Evolutionary conservation across 2,113 vertebrate genomes (phyloP).

Genomic region (Seriola rivoliana): DNA sequence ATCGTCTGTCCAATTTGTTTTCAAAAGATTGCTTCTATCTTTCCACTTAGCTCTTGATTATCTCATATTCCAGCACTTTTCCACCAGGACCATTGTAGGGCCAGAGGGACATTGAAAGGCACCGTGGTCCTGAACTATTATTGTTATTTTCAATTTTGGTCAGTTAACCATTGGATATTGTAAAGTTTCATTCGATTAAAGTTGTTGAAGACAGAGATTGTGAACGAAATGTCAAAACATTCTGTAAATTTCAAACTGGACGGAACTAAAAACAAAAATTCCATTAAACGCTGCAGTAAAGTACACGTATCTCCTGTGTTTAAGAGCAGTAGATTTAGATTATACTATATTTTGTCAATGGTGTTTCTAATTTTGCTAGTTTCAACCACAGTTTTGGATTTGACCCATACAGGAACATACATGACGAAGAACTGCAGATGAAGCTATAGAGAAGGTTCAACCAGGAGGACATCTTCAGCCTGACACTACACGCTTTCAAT

Average conservation of each 20-base stretch:
- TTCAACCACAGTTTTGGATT: too few species aligned
- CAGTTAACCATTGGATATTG: not conserved
- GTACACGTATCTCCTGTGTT: too few species aligned
- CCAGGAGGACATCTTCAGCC: too few species aligned
- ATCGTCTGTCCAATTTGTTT: conserved; percentile 23
- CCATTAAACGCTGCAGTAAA: too few species aligned
- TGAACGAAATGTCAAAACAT: conserved; percentile 9
- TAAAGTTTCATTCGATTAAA: not conserved
- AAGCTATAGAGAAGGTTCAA: too few species aligned
- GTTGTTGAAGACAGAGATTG: not conserved
- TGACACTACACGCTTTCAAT: too few species aligned
- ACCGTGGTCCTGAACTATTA: not conserved
- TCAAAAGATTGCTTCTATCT: conserved; percentile 8
- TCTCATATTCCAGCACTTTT: not conserved
- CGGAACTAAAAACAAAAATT: not conserved
- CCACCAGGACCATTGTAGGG: not conserved
- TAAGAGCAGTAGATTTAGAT: too few species aligned
- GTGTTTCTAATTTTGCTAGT: too few species aligned
- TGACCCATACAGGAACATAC: too few species aligned
- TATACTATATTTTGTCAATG: too few species aligned
- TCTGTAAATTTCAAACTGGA: not conserved
- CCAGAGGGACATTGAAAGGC: conserved; percentile 5
- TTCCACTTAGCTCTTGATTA: conserved; percentile 35
- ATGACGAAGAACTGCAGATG: too few species aligned
- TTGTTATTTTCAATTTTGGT: conserved; percentile 7